A percentile compares a stretch with the other conserved stretches of the same genome.
phyloP scores from a whole-genome alignment of 53 echinoderm and acorn worm species.

The Apostichopus leukothele region DNA sequence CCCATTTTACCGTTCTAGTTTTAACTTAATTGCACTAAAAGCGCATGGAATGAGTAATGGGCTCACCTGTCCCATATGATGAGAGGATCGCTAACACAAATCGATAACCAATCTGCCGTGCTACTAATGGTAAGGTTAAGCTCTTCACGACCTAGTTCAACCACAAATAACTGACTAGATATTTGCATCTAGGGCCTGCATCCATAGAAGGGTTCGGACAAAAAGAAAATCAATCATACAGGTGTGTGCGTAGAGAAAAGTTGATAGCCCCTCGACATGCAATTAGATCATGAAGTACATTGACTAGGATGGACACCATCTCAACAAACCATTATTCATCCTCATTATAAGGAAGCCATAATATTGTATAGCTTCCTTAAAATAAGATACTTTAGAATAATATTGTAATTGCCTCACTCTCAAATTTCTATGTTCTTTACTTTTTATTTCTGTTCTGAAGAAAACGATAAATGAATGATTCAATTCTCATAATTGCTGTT shows the following conservation, averaged over 20 bases:
- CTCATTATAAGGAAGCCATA: too few relatives aligned
- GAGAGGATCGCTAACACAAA: conserved; percentile 27
- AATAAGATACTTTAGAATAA: too few relatives aligned
- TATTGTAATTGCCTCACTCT: too few relatives aligned
- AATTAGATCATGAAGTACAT: background rate
- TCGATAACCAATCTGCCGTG: conserved; percentile 25
- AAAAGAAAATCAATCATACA: conserved; percentile 17
- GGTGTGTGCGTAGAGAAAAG: background rate
- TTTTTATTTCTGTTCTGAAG: too few relatives aligned
- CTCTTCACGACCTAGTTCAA: conserved; percentile 14
- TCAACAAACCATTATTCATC: too few relatives aligned
- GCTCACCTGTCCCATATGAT: conserved; percentile 29
- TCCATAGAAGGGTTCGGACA: background rate
- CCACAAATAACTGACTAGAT: background rate
- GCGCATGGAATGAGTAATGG: background rate
- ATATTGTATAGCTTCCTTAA: too few relatives aligned
- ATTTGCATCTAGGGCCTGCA: conserved; percentile 15
- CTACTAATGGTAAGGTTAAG: conserved; percentile 23
- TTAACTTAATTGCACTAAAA: conserved; percentile 6
- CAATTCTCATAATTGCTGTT: too few relatives aligned
- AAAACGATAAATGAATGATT: too few relatives aligned
- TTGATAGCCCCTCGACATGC: background rate
- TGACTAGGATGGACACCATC: background rate
- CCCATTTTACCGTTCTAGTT: background rate
- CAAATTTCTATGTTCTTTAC: too few relatives aligned